Base-by-base conservation (phyloP, 2,113 vertebrate genomes). In the Chaetodon trifascialis region DNA sequence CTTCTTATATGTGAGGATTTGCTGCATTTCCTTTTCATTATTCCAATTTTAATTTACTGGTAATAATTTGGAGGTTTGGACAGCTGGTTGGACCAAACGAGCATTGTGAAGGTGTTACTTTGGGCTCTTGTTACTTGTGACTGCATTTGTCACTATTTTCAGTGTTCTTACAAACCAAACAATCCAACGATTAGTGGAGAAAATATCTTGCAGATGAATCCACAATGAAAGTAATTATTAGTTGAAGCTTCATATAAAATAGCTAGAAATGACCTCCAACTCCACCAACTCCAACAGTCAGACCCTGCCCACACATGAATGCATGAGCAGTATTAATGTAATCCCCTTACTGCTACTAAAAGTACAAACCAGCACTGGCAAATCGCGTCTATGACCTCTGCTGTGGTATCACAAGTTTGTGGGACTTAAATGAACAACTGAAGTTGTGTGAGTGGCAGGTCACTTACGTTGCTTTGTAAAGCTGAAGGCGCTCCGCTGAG, bases 381-480 rank as follows among this genome's bases (percentile, higher is more conserved):
- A 63, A 60, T 71, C 19, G 4, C 9, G 17, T 38, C 60, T 71
- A 30, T 30, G 51, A 44, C 54, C 58, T 70, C 42, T 49, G 11
- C 14, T 38, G 30, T 19, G 23, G 5, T 10, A 42, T 16, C 49
- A 21, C 21, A 52, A 3, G 44, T 58, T 64, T 44, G 25, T 12
- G 25, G 36, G 17, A 55, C 76, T 79, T 38, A 17, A 79, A 79
- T 66, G 54, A 84, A 79, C 23, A 70, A 42, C 40, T 79, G 11
- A 34, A 51, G 47, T 76, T 40, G 58, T 47, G 80, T 23, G 80
- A 92, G 54, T 83, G 87, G 82, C 87, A 87, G 84, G 82, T 88
- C 72, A 84, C 77, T 87, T 89, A 82, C 15, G 56, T 30, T 55
- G 80, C 81, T 87, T 86, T 83, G 87, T 90, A 23, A 72, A 70